Conservation (phyloP, 2,113 vertebrate genomes). For the Kryptolebias marmoratus region DNA sequence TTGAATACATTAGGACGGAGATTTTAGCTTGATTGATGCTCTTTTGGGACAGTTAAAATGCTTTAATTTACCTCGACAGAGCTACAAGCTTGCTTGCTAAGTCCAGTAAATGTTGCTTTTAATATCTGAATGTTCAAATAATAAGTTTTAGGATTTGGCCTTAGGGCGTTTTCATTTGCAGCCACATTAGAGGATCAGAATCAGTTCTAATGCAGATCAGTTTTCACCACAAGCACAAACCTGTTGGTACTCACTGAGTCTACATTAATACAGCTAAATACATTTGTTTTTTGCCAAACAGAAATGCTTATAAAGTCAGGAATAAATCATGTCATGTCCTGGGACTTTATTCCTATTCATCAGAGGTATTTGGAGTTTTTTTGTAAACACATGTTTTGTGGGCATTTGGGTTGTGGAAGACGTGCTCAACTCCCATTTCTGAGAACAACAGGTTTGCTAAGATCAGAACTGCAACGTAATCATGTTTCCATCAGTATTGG, state of each 20-base stretch:
- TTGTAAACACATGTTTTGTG: too few species aligned
- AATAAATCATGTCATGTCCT: neutral
- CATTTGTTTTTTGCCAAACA: neutral
- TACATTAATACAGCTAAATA: neutral
- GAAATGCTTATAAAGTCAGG: neutral
- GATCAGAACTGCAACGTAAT: too few species aligned
- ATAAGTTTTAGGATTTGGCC: neutral
- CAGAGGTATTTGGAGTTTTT: too few species aligned
- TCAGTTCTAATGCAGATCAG: neutral
- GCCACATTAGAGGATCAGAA: neutral
- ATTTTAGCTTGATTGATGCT: too few species aligned
- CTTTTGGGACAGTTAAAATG: too few species aligned
- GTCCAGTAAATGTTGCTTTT: neutral
- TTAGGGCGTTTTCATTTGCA: neutral
- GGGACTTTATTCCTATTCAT: too few species aligned
- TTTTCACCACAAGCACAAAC: neutral
- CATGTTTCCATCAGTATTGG: neutral
- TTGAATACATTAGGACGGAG: too few species aligned
- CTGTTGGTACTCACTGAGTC: neutral
- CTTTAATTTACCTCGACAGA: neutral
- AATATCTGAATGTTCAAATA: neutral
- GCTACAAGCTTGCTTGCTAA: neutral
- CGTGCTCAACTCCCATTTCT: too few species aligned
- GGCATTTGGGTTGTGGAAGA: too few species aligned
- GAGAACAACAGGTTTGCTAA: too few species aligned